A percentile compares a stretch with the other conserved stretches of the same genome.
phyloP scores from a whole-genome alignment of 1,140 invertebrate species.

The Aphidius gifuensis region DNA sequence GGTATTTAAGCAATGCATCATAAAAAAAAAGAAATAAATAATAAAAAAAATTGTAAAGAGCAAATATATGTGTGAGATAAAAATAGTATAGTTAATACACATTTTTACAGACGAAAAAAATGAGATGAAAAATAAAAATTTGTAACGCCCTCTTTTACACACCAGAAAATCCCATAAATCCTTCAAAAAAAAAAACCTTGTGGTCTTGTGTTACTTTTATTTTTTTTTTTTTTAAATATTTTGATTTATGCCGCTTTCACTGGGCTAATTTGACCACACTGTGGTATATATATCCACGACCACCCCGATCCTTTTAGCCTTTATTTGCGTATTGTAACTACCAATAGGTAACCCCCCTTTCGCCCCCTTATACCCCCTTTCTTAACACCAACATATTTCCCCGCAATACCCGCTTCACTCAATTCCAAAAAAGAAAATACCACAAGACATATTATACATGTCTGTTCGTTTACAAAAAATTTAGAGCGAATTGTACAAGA shows the following conservation, averaged over 20 bases:
- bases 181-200: slow-evolving; percentile 34
- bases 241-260: slow-evolving; percentile 53
- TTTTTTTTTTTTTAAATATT: slow-evolving; percentile 47
- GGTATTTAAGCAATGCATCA: slow-evolving; percentile 53
- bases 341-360: too few relatives aligned
- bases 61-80: slow-evolving; percentile 17
- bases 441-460: too few relatives aligned
- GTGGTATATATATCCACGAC: not conserved
- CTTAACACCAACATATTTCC: too few relatives aligned
- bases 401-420: too few relatives aligned
- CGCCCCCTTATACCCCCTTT: too few relatives aligned
- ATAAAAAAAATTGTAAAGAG: slow-evolving; percentile 48
- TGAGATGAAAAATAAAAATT: slow-evolving; percentile 1
- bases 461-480: too few relatives aligned
- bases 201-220: not conserved
- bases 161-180: slow-evolving; percentile 46
- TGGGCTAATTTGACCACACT: slow-evolving; percentile 43
- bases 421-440: too few relatives aligned
- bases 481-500: too few relatives aligned
- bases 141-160: slow-evolving; percentile 33
- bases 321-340: slow-evolving; percentile 47
- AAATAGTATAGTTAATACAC: not conserved
- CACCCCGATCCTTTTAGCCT: slow-evolving; percentile 38
- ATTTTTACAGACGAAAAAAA: slow-evolving; percentile 1
- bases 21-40: slow-evolving; percentile 23